A percentile compares a stretch with the other conserved stretches of the same genome.
Evolutionary conservation across 2,797 vertebrate species (phyloP).

Genomic region (Sebastolobus altivelis): DNA sequence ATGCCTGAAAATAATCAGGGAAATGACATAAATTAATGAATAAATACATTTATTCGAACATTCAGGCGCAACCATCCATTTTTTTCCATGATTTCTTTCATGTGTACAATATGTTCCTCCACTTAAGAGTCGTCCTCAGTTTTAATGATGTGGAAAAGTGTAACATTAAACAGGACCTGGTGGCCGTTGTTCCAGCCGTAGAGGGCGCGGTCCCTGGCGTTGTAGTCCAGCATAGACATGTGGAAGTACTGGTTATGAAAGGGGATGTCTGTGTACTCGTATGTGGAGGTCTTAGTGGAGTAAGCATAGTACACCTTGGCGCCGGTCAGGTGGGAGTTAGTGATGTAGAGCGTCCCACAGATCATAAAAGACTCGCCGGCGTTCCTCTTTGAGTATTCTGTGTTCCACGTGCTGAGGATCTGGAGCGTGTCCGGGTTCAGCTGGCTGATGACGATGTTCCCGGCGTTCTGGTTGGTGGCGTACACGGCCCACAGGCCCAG

Average conservation of each 20-base stretch:
- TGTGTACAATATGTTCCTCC: not conserved
- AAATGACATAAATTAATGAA: conserved; percentile 18
- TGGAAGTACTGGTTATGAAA: conserved; percentile 99
- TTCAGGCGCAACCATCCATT: conserved; percentile 53
- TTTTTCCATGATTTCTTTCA: not conserved
- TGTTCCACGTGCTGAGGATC: conserved; percentile 94
- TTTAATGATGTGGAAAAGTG: conserved; percentile 98
- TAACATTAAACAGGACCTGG: conserved; percentile 98
- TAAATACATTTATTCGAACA: conserved; percentile 56
- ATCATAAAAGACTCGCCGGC: conserved; percentile 99
- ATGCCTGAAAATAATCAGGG: not conserved
- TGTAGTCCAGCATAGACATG: conserved; percentile 99
- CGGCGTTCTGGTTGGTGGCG: conserved; percentile 98
- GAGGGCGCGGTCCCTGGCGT: conserved; percentile 94
- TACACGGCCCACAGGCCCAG: conserved; percentile 98
- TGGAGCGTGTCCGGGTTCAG: conserved; percentile 94
- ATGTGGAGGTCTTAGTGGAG: conserved; percentile 96
- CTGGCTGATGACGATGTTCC: conserved; percentile 97
- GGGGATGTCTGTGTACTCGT: conserved; percentile 98
- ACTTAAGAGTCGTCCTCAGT: conserved; percentile 94
- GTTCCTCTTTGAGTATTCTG: conserved; percentile 98
- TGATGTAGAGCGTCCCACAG: conserved; percentile 97
- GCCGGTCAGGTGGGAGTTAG: conserved; percentile 97
- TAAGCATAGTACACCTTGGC: conserved; percentile 99
- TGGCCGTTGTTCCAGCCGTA: conserved; percentile 99